phyloP scores from a whole-genome alignment of 2,113 vertebrate species.

The Neogobius melanostomus region DNA sequence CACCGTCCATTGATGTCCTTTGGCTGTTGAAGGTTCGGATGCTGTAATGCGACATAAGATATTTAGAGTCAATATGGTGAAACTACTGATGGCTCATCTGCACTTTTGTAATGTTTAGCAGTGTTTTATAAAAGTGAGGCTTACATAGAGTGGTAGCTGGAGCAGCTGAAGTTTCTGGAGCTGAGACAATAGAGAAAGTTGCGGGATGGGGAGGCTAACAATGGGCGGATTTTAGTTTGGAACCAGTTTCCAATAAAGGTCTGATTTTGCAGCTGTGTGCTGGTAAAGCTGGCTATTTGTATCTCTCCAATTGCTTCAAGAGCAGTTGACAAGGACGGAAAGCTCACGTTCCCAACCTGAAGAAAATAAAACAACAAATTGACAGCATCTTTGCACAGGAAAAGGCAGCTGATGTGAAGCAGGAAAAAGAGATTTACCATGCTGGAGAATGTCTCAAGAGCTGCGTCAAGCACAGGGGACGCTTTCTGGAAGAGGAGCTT shows the following conservation, averaged over 20 bases:
- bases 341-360: conserved; percentile 20
- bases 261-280: conserved; percentile 24
- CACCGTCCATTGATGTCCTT: conserved; percentile 28
- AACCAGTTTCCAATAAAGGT: conserved; percentile 50
- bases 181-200: conserved; percentile 52
- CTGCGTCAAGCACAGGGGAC: conserved; percentile 27
- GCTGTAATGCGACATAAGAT: conserved; percentile 30
- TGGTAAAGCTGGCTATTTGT: conserved; percentile 31
- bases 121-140: neutral
- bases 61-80: neutral
- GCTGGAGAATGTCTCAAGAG: conserved; percentile 30
- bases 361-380: conserved; percentile 5
- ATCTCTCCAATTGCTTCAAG: conserved; percentile 44
- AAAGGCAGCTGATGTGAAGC: neutral
- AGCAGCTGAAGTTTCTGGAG: conserved; percentile 59
- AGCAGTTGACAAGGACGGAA: conserved; percentile 3
- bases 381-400: neutral
- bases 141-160: conserved; percentile 58
- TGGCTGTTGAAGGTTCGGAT: conserved; percentile 41
- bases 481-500: conserved; percentile 57
- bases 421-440: conserved; percentile 25
- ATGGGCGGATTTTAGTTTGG: conserved; percentile 33
- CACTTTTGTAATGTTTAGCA: neutral
- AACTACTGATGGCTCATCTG: neutral
- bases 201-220: conserved; percentile 40